A percentile compares a stretch with the other conserved stretches of the same genome.
Conservation (phyloP, 2,888 invertebrate genomes). For the Pachycephus smyrnensis region DNA sequence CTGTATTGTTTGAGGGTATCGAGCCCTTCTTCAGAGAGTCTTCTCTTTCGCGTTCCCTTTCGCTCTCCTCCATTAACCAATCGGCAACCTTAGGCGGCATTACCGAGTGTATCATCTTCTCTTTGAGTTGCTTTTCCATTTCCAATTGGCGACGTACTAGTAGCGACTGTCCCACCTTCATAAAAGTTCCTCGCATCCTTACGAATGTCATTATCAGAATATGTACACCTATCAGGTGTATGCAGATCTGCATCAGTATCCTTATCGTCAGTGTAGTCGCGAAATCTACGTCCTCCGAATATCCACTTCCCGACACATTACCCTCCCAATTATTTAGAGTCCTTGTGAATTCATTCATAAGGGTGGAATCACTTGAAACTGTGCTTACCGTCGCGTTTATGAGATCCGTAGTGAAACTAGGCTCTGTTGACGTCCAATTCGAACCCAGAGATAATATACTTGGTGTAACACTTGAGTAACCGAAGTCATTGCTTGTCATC, state of each 20-base stretch:
- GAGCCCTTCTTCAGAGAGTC: slow-evolving; percentile 67
- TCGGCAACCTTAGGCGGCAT: slow-evolving; percentile 96
- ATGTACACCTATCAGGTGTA: slow-evolving; percentile 93
- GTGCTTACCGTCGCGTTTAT: slow-evolving; percentile 4
- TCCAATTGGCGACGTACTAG: slow-evolving; percentile 90
- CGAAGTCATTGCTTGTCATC: background rate
- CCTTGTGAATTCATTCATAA: background rate
- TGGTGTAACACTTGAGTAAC: background rate
- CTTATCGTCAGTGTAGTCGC: slow-evolving; percentile 72
- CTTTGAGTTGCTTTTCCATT: slow-evolving; percentile 93
- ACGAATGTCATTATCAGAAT: slow-evolving; percentile 94
- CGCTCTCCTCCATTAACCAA: slow-evolving; percentile 84
- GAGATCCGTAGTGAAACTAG: background rate
- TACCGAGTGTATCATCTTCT: slow-evolving; percentile 97
- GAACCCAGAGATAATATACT: background rate
- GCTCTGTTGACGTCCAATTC: background rate
- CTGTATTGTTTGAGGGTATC: slow-evolving; percentile 68
- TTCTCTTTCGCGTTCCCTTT: slow-evolving; percentile 72
- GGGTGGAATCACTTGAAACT: slow-evolving; percentile 6
- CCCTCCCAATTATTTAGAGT: background rate
- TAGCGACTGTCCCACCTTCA: slow-evolving; percentile 95
- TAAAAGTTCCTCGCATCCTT: slow-evolving; percentile 94
- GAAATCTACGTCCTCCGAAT: slow-evolving; percentile 45
- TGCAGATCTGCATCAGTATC: slow-evolving; percentile 85
- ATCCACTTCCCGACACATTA: slow-evolving; percentile 1